These are phyloP conservation scores for Piliocolobus tephrosceles DNA, from an alignment of 2,113 vertebrate species.

Conservation along the genomic window DNA sequence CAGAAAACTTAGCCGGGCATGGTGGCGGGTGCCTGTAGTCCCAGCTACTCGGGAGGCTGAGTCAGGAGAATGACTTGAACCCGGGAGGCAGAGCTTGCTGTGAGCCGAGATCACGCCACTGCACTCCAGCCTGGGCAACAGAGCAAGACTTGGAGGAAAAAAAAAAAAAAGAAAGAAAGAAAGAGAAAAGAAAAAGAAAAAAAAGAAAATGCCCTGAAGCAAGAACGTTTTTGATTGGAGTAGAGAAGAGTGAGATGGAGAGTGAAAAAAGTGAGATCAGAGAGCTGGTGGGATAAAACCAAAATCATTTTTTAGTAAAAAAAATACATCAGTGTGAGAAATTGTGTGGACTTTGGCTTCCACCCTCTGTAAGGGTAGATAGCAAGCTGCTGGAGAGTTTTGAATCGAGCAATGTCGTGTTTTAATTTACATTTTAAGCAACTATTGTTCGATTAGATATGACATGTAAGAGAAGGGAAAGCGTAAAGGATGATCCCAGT, in stretches of 20 bases:
- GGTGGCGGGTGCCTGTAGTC: too few species aligned
- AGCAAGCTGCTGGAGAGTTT: neutral
- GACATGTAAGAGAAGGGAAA: neutral
- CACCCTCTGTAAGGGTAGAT: neutral
- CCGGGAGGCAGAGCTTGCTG: too few species aligned
- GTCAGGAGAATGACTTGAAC: too few species aligned
- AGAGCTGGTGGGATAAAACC: neutral
- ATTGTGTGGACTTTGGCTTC: neutral
- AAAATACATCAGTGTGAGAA: neutral
- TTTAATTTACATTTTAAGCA: neutral
- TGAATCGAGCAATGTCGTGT: neutral
- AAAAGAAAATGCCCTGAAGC: neutral
- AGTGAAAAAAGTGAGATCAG: neutral
- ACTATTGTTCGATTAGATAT: neutral
- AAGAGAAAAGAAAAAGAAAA: too few species aligned
- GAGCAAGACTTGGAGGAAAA: accelerated
- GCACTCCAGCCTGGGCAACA: too few species aligned
- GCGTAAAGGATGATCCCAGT: neutral
- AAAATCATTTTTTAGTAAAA: neutral
- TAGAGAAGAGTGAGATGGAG: neutral
- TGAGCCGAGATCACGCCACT: accelerated
- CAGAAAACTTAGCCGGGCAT: accelerated
- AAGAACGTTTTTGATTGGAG: neutral
- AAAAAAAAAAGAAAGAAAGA: too few species aligned
- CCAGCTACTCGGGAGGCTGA: too few species aligned